Base-by-base conservation (phyloP, 1,140 invertebrate species). In the Leptoteleia sp. region DNA sequence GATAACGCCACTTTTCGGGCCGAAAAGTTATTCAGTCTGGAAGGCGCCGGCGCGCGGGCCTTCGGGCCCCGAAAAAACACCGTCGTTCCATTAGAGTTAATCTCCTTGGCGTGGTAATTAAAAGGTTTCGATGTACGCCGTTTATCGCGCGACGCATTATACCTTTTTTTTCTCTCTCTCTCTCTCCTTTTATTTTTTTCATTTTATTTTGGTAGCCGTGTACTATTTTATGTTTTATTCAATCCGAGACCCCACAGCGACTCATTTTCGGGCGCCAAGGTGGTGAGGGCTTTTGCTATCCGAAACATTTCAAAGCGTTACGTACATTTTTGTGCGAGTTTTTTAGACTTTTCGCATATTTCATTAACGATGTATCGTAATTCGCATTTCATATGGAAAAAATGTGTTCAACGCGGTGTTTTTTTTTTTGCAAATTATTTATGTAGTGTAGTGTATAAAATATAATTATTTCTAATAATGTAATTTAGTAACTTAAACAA, bases 61-160 rank as follows among this genome's bases (percentile, higher is more conserved):
- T 76, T 79, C 50, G 38, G 76, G 76, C 79, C 82, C 81, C 59
- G 57, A 79, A 81, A 84, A 84, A n/a, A n/a, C 83, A 84, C 57
- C 79, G 70, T 80, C 84, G 81, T 84, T 85, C 84, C 84, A 85
- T 84, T 84, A 85, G 83, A 82, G 84, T 81, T 85, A 84, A 84
- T 85, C 81, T 84, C 45, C 37, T 64, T 68, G 54, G 73, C 55
- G 77, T 76, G 76, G 82, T 83, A 85, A 85, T 85, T 85, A 85
- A 85, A 85, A 82, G 82, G 80, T 84, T 83, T 79, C 82, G 79
- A 78, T 83, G 80, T 82, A 82, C 72, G 75, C 82, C 81, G 80
- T 81, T 83, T 81, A 81, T 83, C 81, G 62, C 50, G 33, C 72
- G 73, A 57, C 47, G 52, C 52, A 59, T 75, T 25, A 25, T 72